Conservation (phyloP, 1,140 invertebrate species). For the Gryllus bimaculatus region DNA sequence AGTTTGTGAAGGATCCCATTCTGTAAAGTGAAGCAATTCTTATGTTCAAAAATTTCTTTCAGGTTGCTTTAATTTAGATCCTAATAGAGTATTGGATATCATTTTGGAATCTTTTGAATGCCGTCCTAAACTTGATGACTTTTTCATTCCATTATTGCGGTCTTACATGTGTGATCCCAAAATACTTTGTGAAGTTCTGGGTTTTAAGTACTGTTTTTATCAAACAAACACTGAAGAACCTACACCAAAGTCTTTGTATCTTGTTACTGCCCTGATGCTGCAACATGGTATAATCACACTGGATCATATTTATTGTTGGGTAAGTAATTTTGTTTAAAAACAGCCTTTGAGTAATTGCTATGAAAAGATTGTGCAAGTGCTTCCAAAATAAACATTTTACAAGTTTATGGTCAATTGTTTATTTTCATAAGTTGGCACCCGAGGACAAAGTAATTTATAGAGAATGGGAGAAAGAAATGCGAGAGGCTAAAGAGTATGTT, state of each 20-base stretch:
- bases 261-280: slow-evolving; percentile 79
- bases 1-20: too few relatives aligned
- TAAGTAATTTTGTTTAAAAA: slow-evolving; percentile 38
- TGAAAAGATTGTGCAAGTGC: neutral
- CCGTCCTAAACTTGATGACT: slow-evolving; percentile 46
- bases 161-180: slow-evolving; percentile 76
- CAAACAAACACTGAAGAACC: slow-evolving; percentile 46
- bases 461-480: slow-evolving; percentile 71
- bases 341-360: neutral
- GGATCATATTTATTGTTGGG: slow-evolving; percentile 86
- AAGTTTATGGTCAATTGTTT: neutral
- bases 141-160: slow-evolving; percentile 76
- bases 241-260: slow-evolving; percentile 76
- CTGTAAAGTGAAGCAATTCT: neutral
- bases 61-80: slow-evolving; percentile 99
- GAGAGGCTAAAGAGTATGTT: slow-evolving; percentile 79
- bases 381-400: too few relatives aligned
- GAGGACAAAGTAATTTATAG: slow-evolving; percentile 71
- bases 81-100: slow-evolving; percentile 93
- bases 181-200: slow-evolving; percentile 86
- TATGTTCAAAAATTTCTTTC: slow-evolving; percentile 28
- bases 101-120: slow-evolving; percentile 95
- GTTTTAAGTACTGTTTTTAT: slow-evolving; percentile 85
- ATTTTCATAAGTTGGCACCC: slow-evolving; percentile 59
- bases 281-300: slow-evolving; percentile 78